phyloP scores from a whole-genome alignment of 1,140 invertebrate species.

The Drosophila melanogaster region Release_6_plus_ISO1_MT NT_033779.5:4004001-4004500 shows the following conservation, averaged over 20 bases:
- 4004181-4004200: conserved; percentile 70
- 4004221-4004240: conserved; percentile 58
- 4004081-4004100: conserved; percentile 39
- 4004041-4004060: neutral
- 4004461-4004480: neutral
- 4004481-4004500: neutral
- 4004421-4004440: conserved; percentile 15
- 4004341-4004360: conserved; percentile 43
- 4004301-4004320: conserved; percentile 46
- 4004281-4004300: conserved; percentile 66
- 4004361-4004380: conserved; percentile 63
- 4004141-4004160: conserved; percentile 62
- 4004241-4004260: conserved; percentile 64
- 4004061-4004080: conserved; percentile 15
- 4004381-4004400: neutral
- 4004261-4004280: conserved; percentile 53
- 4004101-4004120: neutral
- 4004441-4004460: neutral
- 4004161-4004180: conserved; percentile 62
- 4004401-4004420: conserved; percentile 17
- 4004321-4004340: conserved; percentile 54
- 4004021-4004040: conserved; percentile 15
- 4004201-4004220: conserved; percentile 68
- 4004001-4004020: conserved; percentile 1
- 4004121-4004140: conserved; percentile 53